Conservation (phyloP, 1,140 invertebrate species). For the Melanaphis sacchari region DNA sequence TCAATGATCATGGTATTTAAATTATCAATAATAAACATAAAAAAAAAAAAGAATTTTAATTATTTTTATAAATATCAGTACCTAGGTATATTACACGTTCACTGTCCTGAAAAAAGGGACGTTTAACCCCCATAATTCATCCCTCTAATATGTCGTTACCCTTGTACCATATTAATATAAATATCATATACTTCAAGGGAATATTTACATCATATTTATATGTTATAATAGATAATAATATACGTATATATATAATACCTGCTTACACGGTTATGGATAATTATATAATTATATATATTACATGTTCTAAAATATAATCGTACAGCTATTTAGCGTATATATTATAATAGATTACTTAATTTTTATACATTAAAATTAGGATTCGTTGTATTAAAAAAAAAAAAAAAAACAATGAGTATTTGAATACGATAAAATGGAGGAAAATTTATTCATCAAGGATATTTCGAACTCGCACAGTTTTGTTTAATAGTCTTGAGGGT, state of each 20-base stretch:
- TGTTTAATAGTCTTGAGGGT: not conserved
- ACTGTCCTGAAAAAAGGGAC: not conserved
- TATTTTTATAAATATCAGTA: not conserved
- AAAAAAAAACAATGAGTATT: not conserved
- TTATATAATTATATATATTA: not conserved
- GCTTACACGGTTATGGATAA: not conserved
- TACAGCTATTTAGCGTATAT: not conserved
- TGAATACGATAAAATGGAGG: not conserved
- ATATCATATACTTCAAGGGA: not conserved
- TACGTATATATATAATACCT: not conserved
- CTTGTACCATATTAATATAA: not conserved
- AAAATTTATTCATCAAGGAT: not conserved
- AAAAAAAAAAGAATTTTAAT: not conserved
- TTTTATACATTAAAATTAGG: too few relatives aligned
- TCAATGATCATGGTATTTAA: not conserved
- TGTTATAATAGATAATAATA: not conserved
- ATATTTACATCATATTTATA: conserved; percentile 1
- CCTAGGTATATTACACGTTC: not conserved
- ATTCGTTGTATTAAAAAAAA: not conserved
- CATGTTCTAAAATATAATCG: not conserved
- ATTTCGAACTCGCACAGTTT: not conserved
- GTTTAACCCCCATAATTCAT: not conserved
- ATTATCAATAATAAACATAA: not conserved
- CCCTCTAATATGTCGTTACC: not conserved
- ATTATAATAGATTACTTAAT: not conserved